Base-by-base conservation (phyloP, 2,888 invertebrate species). In the Synergus laeviventris region DNA sequence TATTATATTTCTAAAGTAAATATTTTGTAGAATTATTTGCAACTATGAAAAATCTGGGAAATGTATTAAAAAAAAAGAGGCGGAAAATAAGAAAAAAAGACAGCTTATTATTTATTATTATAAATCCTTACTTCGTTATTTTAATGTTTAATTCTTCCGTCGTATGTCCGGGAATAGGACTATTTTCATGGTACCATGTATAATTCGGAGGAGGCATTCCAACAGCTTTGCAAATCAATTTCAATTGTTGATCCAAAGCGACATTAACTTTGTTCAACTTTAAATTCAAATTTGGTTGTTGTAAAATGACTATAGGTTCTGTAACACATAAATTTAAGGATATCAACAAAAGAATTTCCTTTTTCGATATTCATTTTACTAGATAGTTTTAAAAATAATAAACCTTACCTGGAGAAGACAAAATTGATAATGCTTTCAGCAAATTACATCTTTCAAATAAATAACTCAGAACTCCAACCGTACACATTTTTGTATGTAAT, bases 161-260 rank as follows among this genome's bases (percentile, higher is more conserved):
- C 1, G 73, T 85, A 49, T 84, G 84, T 42, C 80, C 76, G 4
- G 76, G 77, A 18, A 90, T 70, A 21, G 80, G 74, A 16, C 73
- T 74, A 78, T 87, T 81, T 49, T 85, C 82, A 14, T 86, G 86
- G 42, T 83, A 88, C 90, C 90, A 90, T 4, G 77, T 64, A 39
- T 89, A 90, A 74, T 45, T 83, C 0, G 90, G 90, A 1, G 86
- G 86, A 74, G 90, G 90, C 73, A 90, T 82, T 16, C 90, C 89
- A 2, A 38, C 73, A 11, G 89, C 90, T 83, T 82, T 79, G 42
- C 89, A 90, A 2, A 74, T 78, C 9, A 90, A 81, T 12, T 49
- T 78, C 39, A 90, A 74, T 14, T 18, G 73, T 11, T 82, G 76
- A 1, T 86, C 86, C 18, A 88, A 54, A 2, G 79, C 77, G 64